Percentiles rank a stretch among this genome's conserved stretches.
Evolutionary conservation across 2,113 vertebrate genomes (phyloP).

Genomic region (Pungitius pungitius): DNA sequence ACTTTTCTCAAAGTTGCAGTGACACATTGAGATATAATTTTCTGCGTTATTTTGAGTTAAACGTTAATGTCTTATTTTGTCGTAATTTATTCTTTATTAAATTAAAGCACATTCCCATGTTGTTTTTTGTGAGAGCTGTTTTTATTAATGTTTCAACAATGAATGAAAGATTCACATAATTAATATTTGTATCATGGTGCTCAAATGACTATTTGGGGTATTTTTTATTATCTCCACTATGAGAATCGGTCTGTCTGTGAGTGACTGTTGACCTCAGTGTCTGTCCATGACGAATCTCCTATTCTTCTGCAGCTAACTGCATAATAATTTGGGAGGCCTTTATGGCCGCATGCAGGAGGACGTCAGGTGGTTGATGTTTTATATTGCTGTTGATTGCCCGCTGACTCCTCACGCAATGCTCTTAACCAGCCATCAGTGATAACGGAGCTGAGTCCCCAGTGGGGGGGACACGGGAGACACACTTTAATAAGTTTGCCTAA

Average conservation of each 20-base stretch:
- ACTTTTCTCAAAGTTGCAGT: conserved; percentile 60
- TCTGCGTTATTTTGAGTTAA: conserved; percentile 64
- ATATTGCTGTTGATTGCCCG: too few relatives aligned
- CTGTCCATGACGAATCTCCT: background rate
- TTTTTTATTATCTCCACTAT: background rate
- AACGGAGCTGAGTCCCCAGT: background rate
- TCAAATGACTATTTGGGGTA: background rate
- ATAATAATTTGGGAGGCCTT: background rate
- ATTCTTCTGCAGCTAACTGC: background rate
- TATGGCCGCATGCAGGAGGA: too few relatives aligned
- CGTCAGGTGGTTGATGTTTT: too few relatives aligned
- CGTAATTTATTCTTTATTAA: conserved; percentile 77
- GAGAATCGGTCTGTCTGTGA: background rate
- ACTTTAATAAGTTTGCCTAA: background rate
- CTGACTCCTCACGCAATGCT: background rate
- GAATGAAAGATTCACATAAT: background rate
- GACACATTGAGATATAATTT: conserved; percentile 57
- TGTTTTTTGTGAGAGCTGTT: conserved; percentile 22
- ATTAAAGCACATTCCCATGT: conserved; percentile 74
- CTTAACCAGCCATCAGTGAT: background rate
- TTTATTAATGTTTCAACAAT: conserved; percentile 28
- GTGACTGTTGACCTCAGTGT: background rate
- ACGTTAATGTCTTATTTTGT: conserved; percentile 75
- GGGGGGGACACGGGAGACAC: background rate
- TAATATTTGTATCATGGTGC: background rate